Percentiles rank a stretch among this genome's conserved stretches.
These are phyloP conservation scores for Zosterops borbonicus DNA, from an alignment of 2,113 vertebrate species.

Conservation along the genomic window DNA sequence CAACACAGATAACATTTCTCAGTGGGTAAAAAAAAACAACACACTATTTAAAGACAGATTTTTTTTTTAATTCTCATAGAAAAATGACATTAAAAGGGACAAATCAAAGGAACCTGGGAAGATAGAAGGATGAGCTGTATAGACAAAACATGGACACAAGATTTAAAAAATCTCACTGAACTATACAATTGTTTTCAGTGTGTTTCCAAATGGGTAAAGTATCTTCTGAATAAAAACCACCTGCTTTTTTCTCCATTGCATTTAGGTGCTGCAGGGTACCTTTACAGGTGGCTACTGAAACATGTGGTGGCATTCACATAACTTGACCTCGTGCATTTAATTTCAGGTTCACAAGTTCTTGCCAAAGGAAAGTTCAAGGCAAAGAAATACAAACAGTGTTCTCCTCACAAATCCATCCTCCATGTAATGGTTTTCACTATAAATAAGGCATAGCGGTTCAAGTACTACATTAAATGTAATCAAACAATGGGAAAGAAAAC, in stretches of 20 bases:
- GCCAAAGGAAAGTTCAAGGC: neutral
- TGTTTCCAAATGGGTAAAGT: neutral
- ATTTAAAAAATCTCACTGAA: neutral
- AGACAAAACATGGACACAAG: neutral
- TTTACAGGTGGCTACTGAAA: neutral
- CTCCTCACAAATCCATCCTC: neutral
- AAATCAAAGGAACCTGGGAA: neutral
- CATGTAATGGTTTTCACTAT: neutral
- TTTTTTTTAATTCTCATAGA: conserved; percentile 23
- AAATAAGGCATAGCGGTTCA: conserved; percentile 41
- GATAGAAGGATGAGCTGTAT: neutral
- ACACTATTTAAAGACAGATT: neutral
- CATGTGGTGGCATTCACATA: neutral
- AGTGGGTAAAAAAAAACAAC: neutral
- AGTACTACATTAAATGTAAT: neutral
- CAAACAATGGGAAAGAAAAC: neutral
- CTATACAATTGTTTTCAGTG: neutral
- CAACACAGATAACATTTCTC: neutral
- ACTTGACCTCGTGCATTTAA: neutral
- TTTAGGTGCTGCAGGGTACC: neutral
- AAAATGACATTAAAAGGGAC: conserved; percentile 5
- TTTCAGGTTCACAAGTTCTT: neutral
- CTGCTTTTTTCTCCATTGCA: neutral
- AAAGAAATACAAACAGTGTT: neutral
- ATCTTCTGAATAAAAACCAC: conserved; percentile 15